These are phyloP conservation scores for Forbesichthys papilliferus DNA, from an alignment of 2,113 vertebrate species.

Conservation along the genomic window DNA sequence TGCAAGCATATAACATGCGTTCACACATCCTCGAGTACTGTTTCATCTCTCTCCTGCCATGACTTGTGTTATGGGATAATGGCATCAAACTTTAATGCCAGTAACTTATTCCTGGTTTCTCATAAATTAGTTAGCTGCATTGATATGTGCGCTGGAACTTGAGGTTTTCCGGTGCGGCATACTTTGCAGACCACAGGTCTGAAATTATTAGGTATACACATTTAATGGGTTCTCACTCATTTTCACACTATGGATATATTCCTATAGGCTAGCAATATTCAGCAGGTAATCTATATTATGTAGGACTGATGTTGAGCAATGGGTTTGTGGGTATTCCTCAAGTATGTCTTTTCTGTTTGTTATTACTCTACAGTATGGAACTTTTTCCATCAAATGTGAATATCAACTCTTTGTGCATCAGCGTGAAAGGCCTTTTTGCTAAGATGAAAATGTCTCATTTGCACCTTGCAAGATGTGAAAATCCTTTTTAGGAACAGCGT, in stretches of 20 bases:
- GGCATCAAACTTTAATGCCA: slow-evolving; percentile 39
- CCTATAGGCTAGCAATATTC: slow-evolving; percentile 42
- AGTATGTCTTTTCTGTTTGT: slow-evolving; percentile 3
- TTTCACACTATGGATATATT: slow-evolving; percentile 5
- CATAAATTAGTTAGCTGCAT: slow-evolving; percentile 46
- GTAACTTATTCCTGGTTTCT: slow-evolving; percentile 41
- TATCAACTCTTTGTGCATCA: slow-evolving; percentile 1
- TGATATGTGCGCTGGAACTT: slow-evolving; percentile 24
- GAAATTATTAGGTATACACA: slow-evolving; percentile 26
- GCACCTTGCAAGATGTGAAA: slow-evolving; percentile 44
- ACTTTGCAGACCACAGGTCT: slow-evolving; percentile 11
- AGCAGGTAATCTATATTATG: slow-evolving; percentile 2
- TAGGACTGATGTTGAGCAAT: too few relatives aligned
- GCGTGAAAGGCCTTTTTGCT: slow-evolving; percentile 37
- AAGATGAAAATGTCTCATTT: slow-evolving; percentile 48
- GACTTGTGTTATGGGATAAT: slow-evolving; percentile 23
- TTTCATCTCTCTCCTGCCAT: slow-evolving; percentile 13
- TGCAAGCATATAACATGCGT: slow-evolving; percentile 3
- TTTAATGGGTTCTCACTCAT: slow-evolving; percentile 13
- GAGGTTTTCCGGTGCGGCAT: slow-evolving; percentile 1
- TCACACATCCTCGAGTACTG: slow-evolving; percentile 11
- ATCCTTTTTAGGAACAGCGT: slow-evolving; percentile 14
- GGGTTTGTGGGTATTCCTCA: too few relatives aligned
- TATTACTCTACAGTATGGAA: neutral
- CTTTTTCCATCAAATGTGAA: neutral